A percentile compares a stretch with the other conserved stretches of the same genome.
Evolutionary conservation across 2,113 vertebrate species (phyloP).

Genomic region (Anas platyrhynchos): DNA sequence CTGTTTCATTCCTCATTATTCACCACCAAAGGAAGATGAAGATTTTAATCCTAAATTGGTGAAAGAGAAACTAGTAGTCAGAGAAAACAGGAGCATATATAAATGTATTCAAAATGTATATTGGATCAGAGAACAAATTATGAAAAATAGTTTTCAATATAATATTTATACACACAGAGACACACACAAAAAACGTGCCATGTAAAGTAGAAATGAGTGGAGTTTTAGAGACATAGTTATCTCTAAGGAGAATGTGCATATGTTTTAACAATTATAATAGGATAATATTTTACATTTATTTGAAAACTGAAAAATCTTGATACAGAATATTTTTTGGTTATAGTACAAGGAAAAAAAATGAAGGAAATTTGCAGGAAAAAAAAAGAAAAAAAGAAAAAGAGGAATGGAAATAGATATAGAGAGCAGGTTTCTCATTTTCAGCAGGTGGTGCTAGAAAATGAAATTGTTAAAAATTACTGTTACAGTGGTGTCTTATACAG

Average conservation of each 20-base stretch:
- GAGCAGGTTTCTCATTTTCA: not conserved
- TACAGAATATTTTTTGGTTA: not conserved
- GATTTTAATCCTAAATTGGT: not conserved
- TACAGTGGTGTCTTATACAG: not conserved
- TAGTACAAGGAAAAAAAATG: not conserved
- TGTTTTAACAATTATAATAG: not conserved
- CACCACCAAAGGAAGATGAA: not conserved
- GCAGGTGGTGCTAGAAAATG: not conserved
- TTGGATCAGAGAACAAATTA: not conserved
- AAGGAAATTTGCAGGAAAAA: not conserved
- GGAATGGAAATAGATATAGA: not conserved
- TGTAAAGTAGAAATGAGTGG: not conserved
- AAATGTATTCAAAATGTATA: not conserved
- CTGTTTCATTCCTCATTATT: not conserved
- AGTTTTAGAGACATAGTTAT: not conserved
- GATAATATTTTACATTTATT: not conserved
- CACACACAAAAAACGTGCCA: too few relatives aligned
- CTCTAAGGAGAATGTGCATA: not conserved
- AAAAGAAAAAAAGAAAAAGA: not conserved
- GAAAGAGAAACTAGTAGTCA: not conserved
- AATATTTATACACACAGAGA: not conserved
- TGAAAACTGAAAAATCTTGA: not conserved
- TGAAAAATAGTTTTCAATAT: not conserved
- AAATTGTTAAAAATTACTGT: not conserved
- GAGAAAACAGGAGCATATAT: not conserved